Conservation (phyloP, 2,797 vertebrate genomes). For the Rallus crepitans region DNA sequence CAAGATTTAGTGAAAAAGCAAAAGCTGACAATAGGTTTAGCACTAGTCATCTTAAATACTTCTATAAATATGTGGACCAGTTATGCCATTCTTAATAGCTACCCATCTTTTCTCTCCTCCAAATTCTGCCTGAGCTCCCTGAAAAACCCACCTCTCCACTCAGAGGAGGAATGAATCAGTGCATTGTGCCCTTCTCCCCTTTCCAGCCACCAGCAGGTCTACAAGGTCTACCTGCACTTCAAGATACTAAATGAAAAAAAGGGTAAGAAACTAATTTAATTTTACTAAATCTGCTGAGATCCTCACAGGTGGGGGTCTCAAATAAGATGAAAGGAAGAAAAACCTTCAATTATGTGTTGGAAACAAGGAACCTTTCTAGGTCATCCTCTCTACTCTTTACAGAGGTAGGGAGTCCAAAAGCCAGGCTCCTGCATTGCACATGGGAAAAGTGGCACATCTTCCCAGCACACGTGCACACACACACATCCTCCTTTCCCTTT, state of each 20-base stretch:
- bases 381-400: not conserved
- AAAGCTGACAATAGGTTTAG: constrained; percentile 28
- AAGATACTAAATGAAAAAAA: not conserved
- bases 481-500: not conserved
- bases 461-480: not conserved
- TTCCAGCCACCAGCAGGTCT: not conserved
- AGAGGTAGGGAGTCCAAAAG: not conserved
- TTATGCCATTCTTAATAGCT: not conserved
- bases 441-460: not conserved
- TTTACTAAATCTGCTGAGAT: not conserved
- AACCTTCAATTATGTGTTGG: not conserved
- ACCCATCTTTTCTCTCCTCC: not conserved
- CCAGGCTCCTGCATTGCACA: not conserved
- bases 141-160: not conserved
- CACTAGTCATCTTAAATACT: not conserved
- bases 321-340: not conserved
- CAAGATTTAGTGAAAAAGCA: constrained; percentile 67
- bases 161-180: not conserved
- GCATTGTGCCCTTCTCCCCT: not conserved
- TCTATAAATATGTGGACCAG: not conserved
- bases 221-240: not conserved
- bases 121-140: not conserved
- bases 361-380: not conserved
- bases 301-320: not conserved
- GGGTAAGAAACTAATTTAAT: not conserved